These are phyloP conservation scores for Anarhynchus alexandrinus DNA, from an alignment of 2,113 vertebrate species.

Conservation along the genomic window DNA sequence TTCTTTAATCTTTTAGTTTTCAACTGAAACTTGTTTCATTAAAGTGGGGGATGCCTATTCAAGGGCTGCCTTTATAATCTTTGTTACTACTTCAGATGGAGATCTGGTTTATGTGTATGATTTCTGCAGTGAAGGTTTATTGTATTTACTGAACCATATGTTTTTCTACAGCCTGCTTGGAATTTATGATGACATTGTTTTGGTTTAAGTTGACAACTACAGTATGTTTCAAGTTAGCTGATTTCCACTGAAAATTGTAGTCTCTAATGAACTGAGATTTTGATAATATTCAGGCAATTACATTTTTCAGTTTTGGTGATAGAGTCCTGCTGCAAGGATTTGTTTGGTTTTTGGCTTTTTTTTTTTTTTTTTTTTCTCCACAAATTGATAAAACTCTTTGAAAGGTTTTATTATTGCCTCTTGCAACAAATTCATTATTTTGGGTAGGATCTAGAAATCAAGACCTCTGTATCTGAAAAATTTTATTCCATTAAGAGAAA, in stretches of 20 bases:
- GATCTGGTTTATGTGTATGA: slow-evolving; percentile 69
- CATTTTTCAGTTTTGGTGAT: background rate
- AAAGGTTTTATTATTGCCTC: background rate
- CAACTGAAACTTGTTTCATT: slow-evolving; percentile 75
- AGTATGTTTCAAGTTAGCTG: slow-evolving; percentile 67
- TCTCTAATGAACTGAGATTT: slow-evolving; percentile 54
- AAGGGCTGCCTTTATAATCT: slow-evolving; percentile 63
- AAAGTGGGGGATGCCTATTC: slow-evolving; percentile 64
- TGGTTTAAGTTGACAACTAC: slow-evolving; percentile 64
- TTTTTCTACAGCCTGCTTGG: slow-evolving; percentile 59
- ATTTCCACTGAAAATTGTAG: slow-evolving; percentile 62
- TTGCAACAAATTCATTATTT: background rate
- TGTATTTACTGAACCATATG: slow-evolving; percentile 64
- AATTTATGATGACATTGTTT: slow-evolving; percentile 71
- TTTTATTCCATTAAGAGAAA: background rate
- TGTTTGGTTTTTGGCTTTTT: background rate
- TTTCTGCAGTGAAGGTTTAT: slow-evolving; percentile 45
- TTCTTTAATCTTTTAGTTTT: slow-evolving; percentile 74
- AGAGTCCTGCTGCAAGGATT: background rate
- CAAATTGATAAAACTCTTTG: background rate
- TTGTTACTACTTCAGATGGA: slow-evolving; percentile 51
- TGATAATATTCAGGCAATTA: slow-evolving; percentile 34
- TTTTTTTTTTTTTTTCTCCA: background rate
- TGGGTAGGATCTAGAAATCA: background rate
- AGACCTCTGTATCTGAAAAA: background rate